A percentile compares a stretch with the other conserved stretches of the same genome.
Conservation (phyloP, 2,113 vertebrate genomes). For the Platichthys stellatus region DNA sequence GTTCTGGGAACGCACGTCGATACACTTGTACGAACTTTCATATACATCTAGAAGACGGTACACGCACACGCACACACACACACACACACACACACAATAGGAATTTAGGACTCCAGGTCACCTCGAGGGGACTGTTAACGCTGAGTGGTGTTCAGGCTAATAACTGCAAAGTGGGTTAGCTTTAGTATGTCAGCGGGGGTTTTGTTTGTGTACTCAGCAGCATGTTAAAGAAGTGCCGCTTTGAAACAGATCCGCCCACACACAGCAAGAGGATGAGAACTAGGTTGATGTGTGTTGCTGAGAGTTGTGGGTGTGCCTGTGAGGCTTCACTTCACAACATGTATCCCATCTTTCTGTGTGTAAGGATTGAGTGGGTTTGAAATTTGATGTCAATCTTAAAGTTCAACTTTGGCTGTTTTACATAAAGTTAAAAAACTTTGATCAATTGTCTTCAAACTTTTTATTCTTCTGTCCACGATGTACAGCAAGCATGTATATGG, state of each 20-base stretch:
- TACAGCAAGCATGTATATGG: no score
- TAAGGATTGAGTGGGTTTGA: no score
- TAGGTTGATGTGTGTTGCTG: no score
- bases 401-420: no score
- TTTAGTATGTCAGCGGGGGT: slow-evolving; percentile 32
- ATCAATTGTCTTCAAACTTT: no score
- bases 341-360: no score
- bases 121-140: slow-evolving; percentile 30
- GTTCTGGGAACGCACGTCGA: background rate
- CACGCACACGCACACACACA: background rate
- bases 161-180: slow-evolving; percentile 52
- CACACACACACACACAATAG: background rate
- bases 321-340: no score
- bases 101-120: slow-evolving; percentile 30
- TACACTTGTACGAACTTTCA: background rate
- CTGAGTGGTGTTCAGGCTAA: slow-evolving; percentile 33
- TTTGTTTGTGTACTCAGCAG: slow-evolving; percentile 44
- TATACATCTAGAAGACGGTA: background rate
- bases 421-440: no score
- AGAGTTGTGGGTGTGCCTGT: no score
- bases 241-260: slow-evolving; percentile 21
- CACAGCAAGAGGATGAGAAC: slow-evolving; percentile 5
- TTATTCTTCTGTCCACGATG: no score
- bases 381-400: no score
- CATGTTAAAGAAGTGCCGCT: slow-evolving; percentile 16